A percentile compares a stretch with the other conserved stretches of the same genome.
Conservation (phyloP, 2,113 vertebrate genomes). For the Macquaria ambigua region DNA sequence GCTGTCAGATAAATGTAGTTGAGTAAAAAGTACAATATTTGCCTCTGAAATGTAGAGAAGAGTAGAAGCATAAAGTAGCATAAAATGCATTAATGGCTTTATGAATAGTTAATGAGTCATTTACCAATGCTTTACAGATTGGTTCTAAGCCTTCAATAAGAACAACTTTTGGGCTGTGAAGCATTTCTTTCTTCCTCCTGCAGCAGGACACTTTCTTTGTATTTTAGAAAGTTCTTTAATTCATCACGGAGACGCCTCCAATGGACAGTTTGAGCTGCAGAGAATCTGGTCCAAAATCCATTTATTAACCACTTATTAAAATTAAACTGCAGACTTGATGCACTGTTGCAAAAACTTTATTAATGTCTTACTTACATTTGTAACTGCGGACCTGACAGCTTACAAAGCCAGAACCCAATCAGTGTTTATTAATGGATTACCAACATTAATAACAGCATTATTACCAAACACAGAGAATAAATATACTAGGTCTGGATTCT, state of each 20-base stretch:
- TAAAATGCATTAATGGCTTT: not conserved
- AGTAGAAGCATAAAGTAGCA: too few species aligned
- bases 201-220: not conserved
- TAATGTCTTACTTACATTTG: too few species aligned
- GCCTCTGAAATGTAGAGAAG: too few species aligned
- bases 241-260: not conserved
- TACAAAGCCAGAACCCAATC: too few species aligned
- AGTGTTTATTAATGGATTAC: not conserved
- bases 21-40: too few species aligned
- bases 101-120: slow-evolving; percentile 8
- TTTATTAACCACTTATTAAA: too few species aligned
- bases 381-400: too few species aligned
- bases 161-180: not conserved
- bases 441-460: not conserved
- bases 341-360: not conserved
- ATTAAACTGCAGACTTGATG: not conserved
- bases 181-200: too few species aligned
- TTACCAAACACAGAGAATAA: not conserved
- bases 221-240: not conserved
- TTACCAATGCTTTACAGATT: not conserved
- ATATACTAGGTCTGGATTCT: not conserved
- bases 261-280: too few species aligned
- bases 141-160: too few species aligned
- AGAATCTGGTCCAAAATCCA: too few species aligned
- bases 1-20: too few species aligned